Conservation (phyloP, 1,140 invertebrate species). For the Artemia franciscana region DNA sequence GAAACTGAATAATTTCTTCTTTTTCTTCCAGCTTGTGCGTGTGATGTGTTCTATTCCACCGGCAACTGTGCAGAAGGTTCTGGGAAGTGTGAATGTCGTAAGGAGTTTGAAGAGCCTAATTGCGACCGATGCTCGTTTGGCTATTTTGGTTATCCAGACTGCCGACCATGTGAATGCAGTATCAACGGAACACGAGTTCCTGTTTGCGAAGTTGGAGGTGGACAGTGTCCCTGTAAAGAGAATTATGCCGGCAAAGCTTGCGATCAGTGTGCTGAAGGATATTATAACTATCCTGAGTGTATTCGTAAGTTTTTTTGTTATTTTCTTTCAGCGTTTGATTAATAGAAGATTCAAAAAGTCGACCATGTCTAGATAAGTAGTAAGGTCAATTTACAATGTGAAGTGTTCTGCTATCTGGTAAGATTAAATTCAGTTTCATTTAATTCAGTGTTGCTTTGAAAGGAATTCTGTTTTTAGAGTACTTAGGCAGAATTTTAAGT, state of each 20-base stretch:
- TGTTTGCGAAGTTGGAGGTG: slow-evolving; percentile 52
- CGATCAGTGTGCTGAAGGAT: slow-evolving; percentile 64
- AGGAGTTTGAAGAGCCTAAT: slow-evolving; percentile 50
- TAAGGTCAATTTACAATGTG: no score
- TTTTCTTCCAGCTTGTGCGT: slow-evolving; percentile 49
- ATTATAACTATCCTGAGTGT: slow-evolving; percentile 77
- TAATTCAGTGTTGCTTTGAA: no score
- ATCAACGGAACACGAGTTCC: slow-evolving; percentile 64
- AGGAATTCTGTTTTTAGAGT: no score
- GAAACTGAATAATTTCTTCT: not conserved
- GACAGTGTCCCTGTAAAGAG: slow-evolving; percentile 65
- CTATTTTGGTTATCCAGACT: slow-evolving; percentile 82
- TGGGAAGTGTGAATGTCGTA: slow-evolving; percentile 69
- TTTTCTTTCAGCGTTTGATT: no score
- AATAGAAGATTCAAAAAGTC: no score
- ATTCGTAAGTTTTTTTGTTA: slow-evolving; percentile 33
- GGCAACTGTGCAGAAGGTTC: slow-evolving; percentile 85
- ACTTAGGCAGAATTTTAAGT: no score
- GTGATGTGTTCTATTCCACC: slow-evolving; percentile 58
- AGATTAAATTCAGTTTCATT: no score
- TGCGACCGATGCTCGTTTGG: slow-evolving; percentile 68
- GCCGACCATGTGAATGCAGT: slow-evolving; percentile 78
- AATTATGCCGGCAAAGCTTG: slow-evolving; percentile 70
- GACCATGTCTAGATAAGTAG: no score
- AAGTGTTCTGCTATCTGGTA: no score